Evolutionary conservation across 1,140 invertebrate species (phyloP), one percentile per base, ranked within the genome.

Genomic region (Lordiphosa clarofinis): DNA sequence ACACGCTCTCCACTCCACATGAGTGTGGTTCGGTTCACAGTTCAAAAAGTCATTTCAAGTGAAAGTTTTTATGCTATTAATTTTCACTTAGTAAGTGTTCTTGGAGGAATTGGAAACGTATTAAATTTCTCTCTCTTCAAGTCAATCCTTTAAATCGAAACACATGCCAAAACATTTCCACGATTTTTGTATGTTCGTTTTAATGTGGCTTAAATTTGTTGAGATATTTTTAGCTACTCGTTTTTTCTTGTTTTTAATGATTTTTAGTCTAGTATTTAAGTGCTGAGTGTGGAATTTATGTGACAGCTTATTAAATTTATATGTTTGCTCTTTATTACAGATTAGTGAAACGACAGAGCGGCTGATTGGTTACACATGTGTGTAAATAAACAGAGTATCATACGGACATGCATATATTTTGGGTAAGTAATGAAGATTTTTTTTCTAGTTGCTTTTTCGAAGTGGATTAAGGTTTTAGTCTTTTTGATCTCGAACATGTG

Each of bases 21-120:
- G 24, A 48, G 47, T 49, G 13, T 37, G 33, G 44, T 67, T 76
- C 50, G 59, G 76, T 84, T 81, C 78, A 81, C 76, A 81, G 76
- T 81, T 81, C 76, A 81, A 82, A 72, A 76, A 81, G 76, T 81
- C 78, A 82, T 69, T 81, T 82, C 62, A 76, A 82, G 78, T 82
- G 76, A 81, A 81, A 81, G 76, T 81, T 81, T 61, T 43, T 35
- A 19, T 33, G 46, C 71, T 81, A 82, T 81, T 82, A 72, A 72
- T 81, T 81, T 75, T 72, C 76, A 82, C 76, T 82, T 82, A 72
- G 71, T 75, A 63, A 58, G 40, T 61, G 58, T 81, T 72, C 56
- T 67, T 50, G 31, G 52, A 37, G 21, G 28, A 13, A 46, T 6
- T 48, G 40, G 36, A 4, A 67, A 68, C 52, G 71, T 81, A 75